Evolutionary conservation across 2,113 vertebrate species (phyloP).

Genomic region (Callaeas wilsoni): DNA sequence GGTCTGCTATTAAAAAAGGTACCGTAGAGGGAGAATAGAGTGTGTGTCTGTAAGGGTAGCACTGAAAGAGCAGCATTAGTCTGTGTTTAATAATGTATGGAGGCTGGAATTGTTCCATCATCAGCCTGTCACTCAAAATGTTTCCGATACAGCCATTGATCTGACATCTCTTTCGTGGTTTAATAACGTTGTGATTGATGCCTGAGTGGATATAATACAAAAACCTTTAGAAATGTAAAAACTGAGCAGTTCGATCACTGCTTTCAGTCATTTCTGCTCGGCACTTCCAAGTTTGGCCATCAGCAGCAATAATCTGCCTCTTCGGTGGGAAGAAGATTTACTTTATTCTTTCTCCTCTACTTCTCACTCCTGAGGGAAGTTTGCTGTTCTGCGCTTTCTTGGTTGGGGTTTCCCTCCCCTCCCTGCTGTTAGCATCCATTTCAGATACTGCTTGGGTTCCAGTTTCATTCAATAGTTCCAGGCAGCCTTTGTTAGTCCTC

Average conservation of each 20-base stretch:
- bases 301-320: not conserved
- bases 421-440: not conserved
- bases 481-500: not conserved
- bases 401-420: not conserved
- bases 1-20: not conserved
- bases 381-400: not conserved
- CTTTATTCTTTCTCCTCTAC: not conserved
- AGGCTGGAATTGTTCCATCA: constrained; percentile 25
- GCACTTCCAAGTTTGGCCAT: not conserved
- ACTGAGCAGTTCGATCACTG: not conserved
- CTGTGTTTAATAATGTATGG: constrained; percentile 39
- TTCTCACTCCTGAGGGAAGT: not conserved
- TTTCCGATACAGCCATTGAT: constrained; percentile 24
- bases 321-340: not conserved
- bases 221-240: constrained; percentile 16
- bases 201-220: constrained; percentile 5
- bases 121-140: constrained; percentile 39
- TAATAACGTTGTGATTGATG: constrained; percentile 50
- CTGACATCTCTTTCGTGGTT: constrained; percentile 6
- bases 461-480: not conserved
- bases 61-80: not conserved
- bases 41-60: not conserved
- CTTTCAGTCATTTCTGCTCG: not conserved
- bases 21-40: not conserved
- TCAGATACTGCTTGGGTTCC: not conserved